Base-by-base conservation (phyloP, 1,140 invertebrate genomes). In the Heliconius eleuchia region DNA sequence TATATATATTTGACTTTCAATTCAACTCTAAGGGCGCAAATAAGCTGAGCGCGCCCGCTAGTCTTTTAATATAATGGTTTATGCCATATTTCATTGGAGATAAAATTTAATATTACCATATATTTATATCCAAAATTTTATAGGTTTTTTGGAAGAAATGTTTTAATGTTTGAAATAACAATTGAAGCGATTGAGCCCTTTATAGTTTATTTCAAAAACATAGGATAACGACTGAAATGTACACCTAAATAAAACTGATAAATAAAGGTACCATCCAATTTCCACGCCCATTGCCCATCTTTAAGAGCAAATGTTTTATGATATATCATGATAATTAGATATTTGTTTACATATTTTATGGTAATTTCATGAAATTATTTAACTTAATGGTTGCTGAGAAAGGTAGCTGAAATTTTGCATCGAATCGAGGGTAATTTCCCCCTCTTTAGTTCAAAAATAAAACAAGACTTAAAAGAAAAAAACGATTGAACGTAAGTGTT, bases 121-220 rank as follows among this genome's bases (percentile, higher is more conserved):
- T 34, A 6, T 52, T 52, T 19, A 7, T 9, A 19, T 52, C 50
- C 2, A 52, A 52, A 52, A 19, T 52, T 19, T 6, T 52, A 1
- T 16, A 7, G 9, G 18, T 39, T 71, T 34, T 6, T 30, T 71
- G 37, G 39, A 18, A 71, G 6, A 71, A 13, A 39, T 34, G 34
- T 71, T 8, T n/a, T 23, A 7, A 71, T 71, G 23, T 34, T 60
- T 76, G 42, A 71, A 76, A 71, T 3, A 76, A 71, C 66, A 71
- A 27, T 50, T 27, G 23, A 71, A 71, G 42, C 60, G 46, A 71
- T 76, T 71, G n/a, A 52, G 60, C 60, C 60, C 70, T 71, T 76
- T 71, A 66, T 76, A 16, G 37, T 39, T 66, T 46, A 23, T 71
- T 34, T 74, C 1, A 57, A 70, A 76, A 70, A 50, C 42, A 76